Evolutionary conservation across 2,888 invertebrate genomes (phyloP), one percentile per base, ranked within the genome.

Genomic region (Andrena dorsata): DNA sequence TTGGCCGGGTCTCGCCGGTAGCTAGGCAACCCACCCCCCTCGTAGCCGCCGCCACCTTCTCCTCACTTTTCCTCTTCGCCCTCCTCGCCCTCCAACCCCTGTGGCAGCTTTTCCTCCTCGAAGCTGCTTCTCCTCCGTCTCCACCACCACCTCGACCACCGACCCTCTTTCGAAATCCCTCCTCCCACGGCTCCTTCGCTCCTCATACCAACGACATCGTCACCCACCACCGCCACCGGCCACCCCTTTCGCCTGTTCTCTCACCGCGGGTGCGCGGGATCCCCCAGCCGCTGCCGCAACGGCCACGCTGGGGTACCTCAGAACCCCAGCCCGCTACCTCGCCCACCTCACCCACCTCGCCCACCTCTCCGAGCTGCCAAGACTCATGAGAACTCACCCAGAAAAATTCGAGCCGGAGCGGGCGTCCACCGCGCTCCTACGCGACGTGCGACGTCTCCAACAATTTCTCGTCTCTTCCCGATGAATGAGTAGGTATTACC

Each of bases 1-100:
- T 93, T 93, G 93, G 93, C 93, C 93, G 93, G 94, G 94, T 93
- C 93, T 93, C 93, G 91, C 88, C 91, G 92, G 94, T 93, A 94
- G 93, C 93, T 93, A 93, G 94, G 94, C 94, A 94, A 94, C 94
- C 93, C 91, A 85, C 87, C 83, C 86, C 88, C 89, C 78, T 80
- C 70, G 76, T 83, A 82, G 85, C 82, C 88, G 80, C 86, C 86
- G 73, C 85, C 83, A 76, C 85, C 86, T 84, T 85, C 87, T 84
- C 87, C 85, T 88, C 87, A 82, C 83, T 86, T 86, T 84, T 80
- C 53, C 83, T 78, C 86, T 76, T 76, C 66, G 68, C 71, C 69
- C 28, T 51, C 75, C 76, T 70, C 80, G 68, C 51, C 56, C 80
- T 16, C 60, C 10, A n/a, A 2, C 28, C 32, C n/a, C 61, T 32